A percentile compares a stretch with the other conserved stretches of the same genome.
Evolutionary conservation across 2,888 invertebrate genomes (phyloP).

Genomic region (Chromoteleia sp.): DNA sequence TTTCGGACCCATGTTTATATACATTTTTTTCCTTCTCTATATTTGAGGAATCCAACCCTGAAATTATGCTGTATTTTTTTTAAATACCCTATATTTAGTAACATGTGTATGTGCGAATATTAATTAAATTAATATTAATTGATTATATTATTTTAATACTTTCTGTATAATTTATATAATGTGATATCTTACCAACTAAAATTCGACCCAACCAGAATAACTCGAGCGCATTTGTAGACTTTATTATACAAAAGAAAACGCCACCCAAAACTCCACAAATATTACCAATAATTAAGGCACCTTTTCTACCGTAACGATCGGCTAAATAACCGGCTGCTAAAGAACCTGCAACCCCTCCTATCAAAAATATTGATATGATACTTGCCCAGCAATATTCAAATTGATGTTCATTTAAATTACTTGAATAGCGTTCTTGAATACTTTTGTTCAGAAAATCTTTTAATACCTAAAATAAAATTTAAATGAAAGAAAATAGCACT

Average conservation of each 20-base stretch:
- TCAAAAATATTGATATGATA: slow-evolving; percentile 94
- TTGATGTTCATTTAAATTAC: slow-evolving; percentile 85
- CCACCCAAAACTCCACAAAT: slow-evolving; percentile 89
- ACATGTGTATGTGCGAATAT: no score
- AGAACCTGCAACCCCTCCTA: slow-evolving; percentile 96
- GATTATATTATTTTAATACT: no score
- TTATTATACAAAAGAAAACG: slow-evolving; percentile 89
- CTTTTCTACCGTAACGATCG: slow-evolving; percentile 91
- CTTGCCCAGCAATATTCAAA: slow-evolving; percentile 91
- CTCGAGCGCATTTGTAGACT: slow-evolving; percentile 90
- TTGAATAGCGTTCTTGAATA: slow-evolving; percentile 86
- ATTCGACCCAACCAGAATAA: slow-evolving; percentile 92
- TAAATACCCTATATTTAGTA: no score
- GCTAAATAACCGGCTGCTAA: slow-evolving; percentile 92
- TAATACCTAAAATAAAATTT: slow-evolving; percentile 85
- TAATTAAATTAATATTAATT: no score
- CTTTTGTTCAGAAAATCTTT: slow-evolving; percentile 83
- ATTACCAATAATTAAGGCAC: slow-evolving; percentile 90
- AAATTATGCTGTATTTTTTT: no score
- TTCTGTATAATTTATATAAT: slow-evolving; percentile 23
- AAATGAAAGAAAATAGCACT: background rate
- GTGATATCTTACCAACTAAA: slow-evolving; percentile 87
- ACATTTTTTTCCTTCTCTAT: no score
- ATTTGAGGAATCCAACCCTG: no score
- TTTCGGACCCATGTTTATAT: no score